A percentile compares a stretch with the other conserved stretches of the same genome.
phyloP scores from a whole-genome alignment of 2,888 invertebrate species.

The Chromoteleia sp. region DNA sequence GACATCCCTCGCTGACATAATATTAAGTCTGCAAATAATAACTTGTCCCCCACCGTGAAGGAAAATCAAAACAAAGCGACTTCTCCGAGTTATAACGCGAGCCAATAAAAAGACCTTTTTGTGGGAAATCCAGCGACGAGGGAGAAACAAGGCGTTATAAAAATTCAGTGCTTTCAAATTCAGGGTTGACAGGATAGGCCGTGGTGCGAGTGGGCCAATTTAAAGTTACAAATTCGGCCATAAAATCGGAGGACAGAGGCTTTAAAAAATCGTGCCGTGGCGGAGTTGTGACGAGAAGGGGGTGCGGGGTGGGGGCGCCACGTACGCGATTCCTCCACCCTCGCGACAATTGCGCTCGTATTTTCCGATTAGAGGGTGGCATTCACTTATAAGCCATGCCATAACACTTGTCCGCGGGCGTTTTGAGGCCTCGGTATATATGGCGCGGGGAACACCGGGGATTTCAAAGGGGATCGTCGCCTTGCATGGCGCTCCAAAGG shows the following conservation, averaged over 20 bases:
- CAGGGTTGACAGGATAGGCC: constrained; percentile 63
- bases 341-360: constrained; percentile 83
- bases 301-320: constrained; percentile 32
- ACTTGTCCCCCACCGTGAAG: constrained; percentile 30
- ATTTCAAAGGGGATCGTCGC: constrained; percentile 60
- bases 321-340: constrained; percentile 73
- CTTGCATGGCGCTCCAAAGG: constrained; percentile 75
- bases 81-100: constrained; percentile 43
- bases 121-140: constrained; percentile 43
- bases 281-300: constrained; percentile 39
- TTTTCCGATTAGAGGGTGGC: constrained; percentile 84
- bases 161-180: constrained; percentile 67
- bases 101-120: constrained; percentile 63
- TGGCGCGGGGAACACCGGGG: constrained; percentile 65
- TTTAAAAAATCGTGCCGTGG: constrained; percentile 72
- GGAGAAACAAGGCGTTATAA: constrained; percentile 61
- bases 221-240: constrained; percentile 83
- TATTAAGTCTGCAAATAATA: constrained; percentile 50
- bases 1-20: constrained; percentile 7
- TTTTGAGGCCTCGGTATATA: constrained; percentile 79
- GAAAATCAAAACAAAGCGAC: constrained; percentile 65
- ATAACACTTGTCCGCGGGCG: constrained; percentile 84
- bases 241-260: constrained; percentile 77
- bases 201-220: constrained; percentile 77
- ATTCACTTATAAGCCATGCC: constrained; percentile 85